Conservation (phyloP, 1,140 invertebrate genomes). For the Neotoxoptera formosana region DNA sequence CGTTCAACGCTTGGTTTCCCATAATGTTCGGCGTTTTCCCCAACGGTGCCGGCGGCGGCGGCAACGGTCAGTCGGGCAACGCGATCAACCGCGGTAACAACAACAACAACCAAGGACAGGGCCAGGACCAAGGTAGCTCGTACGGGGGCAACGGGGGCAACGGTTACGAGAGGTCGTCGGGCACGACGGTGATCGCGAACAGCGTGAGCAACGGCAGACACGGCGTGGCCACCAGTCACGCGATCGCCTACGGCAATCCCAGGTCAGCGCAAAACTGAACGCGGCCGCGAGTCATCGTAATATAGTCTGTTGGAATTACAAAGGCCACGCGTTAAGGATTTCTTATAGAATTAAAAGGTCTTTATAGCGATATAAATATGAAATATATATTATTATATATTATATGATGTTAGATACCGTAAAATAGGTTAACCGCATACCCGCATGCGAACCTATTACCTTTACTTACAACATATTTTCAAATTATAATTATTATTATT, state of each 20-base stretch:
- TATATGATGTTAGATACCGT: slow-evolving; percentile 5
- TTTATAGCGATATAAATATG: background rate
- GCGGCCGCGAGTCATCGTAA: background rate
- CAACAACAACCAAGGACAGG: slow-evolving; percentile 18
- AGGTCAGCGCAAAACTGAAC: slow-evolving; percentile 32
- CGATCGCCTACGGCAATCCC: slow-evolving; percentile 70
- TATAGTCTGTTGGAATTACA: background rate
- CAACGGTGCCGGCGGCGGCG: slow-evolving; percentile 33
- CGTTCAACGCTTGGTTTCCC: slow-evolving; percentile 63
- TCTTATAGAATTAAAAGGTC: background rate
- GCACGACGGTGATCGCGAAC: slow-evolving; percentile 72
- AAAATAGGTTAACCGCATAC: background rate
- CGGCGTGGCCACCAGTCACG: slow-evolving; percentile 73
- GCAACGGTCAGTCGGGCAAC: slow-evolving; percentile 13
- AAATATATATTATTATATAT: background rate
- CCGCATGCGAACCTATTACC: background rate
- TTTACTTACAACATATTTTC: background rate
- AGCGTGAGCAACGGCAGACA: slow-evolving; percentile 74
- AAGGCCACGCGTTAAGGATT: background rate
- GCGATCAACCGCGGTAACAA: background rate
- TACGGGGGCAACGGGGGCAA: background rate
- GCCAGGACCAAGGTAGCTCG: background rate
- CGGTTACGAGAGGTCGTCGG: slow-evolving; percentile 58
- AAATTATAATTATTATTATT: background rate
- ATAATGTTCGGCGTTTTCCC: slow-evolving; percentile 62